Evolutionary conservation across 2,797 vertebrate species (phyloP).

Genomic region (Sciurus carolinensis): DNA sequence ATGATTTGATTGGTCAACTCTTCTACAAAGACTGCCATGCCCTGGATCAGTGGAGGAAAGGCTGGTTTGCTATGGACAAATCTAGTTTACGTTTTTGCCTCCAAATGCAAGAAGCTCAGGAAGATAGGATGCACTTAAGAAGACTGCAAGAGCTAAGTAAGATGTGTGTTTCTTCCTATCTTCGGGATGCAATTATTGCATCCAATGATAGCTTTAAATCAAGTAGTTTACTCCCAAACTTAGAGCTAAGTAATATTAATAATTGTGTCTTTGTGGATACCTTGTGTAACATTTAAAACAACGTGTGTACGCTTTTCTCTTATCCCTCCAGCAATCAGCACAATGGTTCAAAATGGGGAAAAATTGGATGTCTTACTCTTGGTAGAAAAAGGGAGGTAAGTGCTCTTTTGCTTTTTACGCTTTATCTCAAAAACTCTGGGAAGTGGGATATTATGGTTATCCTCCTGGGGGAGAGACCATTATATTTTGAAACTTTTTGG

Average conservation of each 20-base stretch:
- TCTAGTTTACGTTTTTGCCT: slow-evolving; percentile 93
- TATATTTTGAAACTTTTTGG: slow-evolving; percentile 22
- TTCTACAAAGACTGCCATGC: slow-evolving; percentile 97
- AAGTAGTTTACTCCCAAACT: background rate
- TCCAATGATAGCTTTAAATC: background rate
- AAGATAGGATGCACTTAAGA: slow-evolving; percentile 94
- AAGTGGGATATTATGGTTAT: background rate
- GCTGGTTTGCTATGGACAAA: slow-evolving; percentile 96
- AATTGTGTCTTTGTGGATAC: background rate
- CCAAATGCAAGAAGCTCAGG: slow-evolving; percentile 89
- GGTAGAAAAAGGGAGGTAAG: slow-evolving; percentile 97
- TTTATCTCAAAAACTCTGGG: background rate
- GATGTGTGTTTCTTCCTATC: slow-evolving; percentile 66
- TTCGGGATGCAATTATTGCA: background rate
- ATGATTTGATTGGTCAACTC: slow-evolving; percentile 95
- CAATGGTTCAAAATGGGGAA: slow-evolving; percentile 93
- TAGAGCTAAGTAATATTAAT: background rate
- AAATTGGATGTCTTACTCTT: slow-evolving; percentile 96
- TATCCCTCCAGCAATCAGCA: slow-evolving; percentile 93
- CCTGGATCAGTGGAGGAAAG: slow-evolving; percentile 95
- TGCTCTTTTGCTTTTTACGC: slow-evolving; percentile 33
- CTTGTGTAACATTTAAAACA: background rate
- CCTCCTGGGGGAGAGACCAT: background rate
- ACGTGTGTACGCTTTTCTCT: background rate
- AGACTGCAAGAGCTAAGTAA: slow-evolving; percentile 98